phyloP scores from a whole-genome alignment of 2,113 vertebrate genomes.

The Arenaria interpres region DNA sequence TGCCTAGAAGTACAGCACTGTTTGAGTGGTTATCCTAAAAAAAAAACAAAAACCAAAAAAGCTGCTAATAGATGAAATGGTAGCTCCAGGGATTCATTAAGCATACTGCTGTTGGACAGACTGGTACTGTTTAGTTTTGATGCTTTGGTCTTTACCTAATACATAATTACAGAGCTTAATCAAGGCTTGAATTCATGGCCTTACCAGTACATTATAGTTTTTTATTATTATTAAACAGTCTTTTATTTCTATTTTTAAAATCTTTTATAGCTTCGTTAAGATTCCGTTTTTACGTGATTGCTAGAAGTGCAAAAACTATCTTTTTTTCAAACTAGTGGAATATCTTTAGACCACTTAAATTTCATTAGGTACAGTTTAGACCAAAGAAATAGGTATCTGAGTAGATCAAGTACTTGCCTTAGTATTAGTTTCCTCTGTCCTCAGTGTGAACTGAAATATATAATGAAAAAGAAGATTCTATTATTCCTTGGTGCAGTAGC shows the following conservation, averaged over 20 bases:
- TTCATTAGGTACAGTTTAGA: neutral
- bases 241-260: neutral
- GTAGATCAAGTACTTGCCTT: neutral
- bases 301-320: neutral
- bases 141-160: neutral
- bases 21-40: neutral
- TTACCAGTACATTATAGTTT: neutral
- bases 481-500: neutral
- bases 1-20: neutral
- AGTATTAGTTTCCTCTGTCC: neutral
- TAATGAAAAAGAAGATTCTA: neutral
- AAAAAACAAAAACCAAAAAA: neutral
- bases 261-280: neutral
- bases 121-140: neutral
- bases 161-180: constrained; percentile 35
- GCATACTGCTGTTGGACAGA: neutral
- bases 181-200: constrained; percentile 24
- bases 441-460: neutral
- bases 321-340: neutral
- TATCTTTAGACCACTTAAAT: neutral
- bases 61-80: neutral
- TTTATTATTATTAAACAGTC: neutral
- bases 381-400: neutral
- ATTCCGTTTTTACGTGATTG: neutral
- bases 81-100: neutral